Conservation (phyloP, 2,113 vertebrate species). For the Jacana jacana region DNA sequence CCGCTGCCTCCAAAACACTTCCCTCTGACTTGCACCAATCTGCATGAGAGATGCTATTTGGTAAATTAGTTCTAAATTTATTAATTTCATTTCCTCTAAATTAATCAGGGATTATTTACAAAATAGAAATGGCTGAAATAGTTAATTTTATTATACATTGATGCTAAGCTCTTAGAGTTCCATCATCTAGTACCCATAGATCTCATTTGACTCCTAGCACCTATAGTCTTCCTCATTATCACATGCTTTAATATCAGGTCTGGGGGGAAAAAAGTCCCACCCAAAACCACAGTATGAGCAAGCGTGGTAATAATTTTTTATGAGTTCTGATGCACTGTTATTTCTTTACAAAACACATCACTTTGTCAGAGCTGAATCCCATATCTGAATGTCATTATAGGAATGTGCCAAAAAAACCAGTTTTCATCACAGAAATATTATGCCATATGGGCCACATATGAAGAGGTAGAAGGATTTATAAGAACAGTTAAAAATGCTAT, state of each 20-base stretch:
- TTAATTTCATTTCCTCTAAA: not conserved
- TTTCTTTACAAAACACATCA: not conserved
- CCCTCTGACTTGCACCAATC: not conserved
- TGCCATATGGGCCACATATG: not conserved
- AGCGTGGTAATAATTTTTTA: not conserved
- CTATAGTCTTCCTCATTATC: not conserved
- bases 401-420: not conserved
- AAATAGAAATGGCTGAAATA: not conserved
- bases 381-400: not conserved
- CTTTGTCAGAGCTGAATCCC: not conserved
- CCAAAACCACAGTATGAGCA: not conserved
- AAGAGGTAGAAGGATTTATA: conserved; percentile 7
- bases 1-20: not conserved
- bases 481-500: not conserved
- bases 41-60: not conserved
- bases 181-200: not conserved
- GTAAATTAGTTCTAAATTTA: not conserved
- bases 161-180: not conserved
- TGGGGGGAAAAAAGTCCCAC: too few relatives aligned
- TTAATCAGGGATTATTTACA: not conserved
- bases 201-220: not conserved
- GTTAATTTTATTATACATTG: not conserved
- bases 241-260: not conserved
- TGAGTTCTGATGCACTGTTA: not conserved
- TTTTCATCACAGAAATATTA: not conserved